Percentiles rank a stretch among this genome's conserved stretches.
Evolutionary conservation across 2,113 vertebrate species (phyloP).

Genomic region (Casuarius casuarius): DNA sequence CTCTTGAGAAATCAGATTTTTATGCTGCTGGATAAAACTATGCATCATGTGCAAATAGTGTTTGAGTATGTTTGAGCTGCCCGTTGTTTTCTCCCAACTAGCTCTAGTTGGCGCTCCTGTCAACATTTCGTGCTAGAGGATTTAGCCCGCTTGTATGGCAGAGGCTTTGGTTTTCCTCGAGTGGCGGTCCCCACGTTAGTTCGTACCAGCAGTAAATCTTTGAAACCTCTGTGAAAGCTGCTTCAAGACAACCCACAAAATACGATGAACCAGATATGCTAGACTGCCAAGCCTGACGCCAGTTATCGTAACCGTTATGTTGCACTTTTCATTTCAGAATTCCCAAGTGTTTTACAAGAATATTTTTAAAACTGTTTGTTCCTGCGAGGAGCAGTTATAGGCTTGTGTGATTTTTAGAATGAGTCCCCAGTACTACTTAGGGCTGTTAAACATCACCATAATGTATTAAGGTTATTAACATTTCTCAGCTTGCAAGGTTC

Average conservation of each 20-base stretch:
- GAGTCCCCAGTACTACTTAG: background rate
- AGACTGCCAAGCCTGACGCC: fast-evolving
- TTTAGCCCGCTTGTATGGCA: fast-evolving
- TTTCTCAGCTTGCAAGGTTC: background rate
- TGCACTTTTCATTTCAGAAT: background rate
- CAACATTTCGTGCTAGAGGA: background rate
- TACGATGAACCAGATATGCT: background rate
- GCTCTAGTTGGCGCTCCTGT: background rate
- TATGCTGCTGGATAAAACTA: background rate
- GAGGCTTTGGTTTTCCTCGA: background rate
- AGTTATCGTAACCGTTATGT: background rate
- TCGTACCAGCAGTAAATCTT: background rate
- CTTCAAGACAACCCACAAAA: background rate
- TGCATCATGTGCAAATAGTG: no score
- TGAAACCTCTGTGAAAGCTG: background rate
- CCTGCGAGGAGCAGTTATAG: background rate
- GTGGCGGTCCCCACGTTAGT: fast-evolving
- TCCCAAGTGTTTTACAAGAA: background rate
- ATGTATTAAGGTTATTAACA: background rate
- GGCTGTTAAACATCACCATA: background rate
- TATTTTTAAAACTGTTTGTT: background rate
- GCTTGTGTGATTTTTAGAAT: no score
- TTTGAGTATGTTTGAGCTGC: background rate
- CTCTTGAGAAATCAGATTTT: background rate
- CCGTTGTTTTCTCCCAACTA: background rate